Evolutionary conservation across 2,797 vertebrate species (phyloP).

Genomic region (Enteromius argenteus): DNA sequence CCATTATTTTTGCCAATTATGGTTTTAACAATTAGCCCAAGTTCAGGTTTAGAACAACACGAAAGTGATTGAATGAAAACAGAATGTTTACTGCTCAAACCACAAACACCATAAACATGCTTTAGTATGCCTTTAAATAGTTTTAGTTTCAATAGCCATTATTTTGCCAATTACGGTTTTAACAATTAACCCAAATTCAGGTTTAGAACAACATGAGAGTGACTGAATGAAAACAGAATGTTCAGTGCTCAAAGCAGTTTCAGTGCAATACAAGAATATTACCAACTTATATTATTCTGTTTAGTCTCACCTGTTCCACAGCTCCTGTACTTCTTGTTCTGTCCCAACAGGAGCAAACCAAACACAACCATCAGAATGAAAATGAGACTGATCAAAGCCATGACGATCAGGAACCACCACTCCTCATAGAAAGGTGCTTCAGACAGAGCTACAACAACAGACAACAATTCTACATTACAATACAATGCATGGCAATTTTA

Average conservation of each 20-base stretch:
- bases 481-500: neutral
- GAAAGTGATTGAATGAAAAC: neutral
- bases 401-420: slow-evolving; percentile 96
- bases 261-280: neutral
- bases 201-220: neutral
- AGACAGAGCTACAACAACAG: slow-evolving; percentile 78
- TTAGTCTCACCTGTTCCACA: slow-evolving; percentile 82
- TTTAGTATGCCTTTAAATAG: neutral
- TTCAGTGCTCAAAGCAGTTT: neutral
- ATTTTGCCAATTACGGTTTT: neutral
- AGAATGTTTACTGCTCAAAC: neutral
- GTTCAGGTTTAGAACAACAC: neutral
- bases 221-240: neutral
- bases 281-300: neutral
- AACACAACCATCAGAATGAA: slow-evolving; percentile 89
- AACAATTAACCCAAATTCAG: neutral
- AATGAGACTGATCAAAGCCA: slow-evolving; percentile 89
- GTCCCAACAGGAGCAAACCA: slow-evolving; percentile 85
- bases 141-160: neutral
- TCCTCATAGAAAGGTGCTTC: slow-evolving; percentile 92
- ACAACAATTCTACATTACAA: slow-evolving; percentile 6
- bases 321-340: slow-evolving; percentile 88
- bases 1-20: neutral
- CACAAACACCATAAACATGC: neutral
- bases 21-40: neutral